Evolutionary conservation across 1,140 invertebrate species (phyloP).

Genomic region (Centruroides vittatus): DNA sequence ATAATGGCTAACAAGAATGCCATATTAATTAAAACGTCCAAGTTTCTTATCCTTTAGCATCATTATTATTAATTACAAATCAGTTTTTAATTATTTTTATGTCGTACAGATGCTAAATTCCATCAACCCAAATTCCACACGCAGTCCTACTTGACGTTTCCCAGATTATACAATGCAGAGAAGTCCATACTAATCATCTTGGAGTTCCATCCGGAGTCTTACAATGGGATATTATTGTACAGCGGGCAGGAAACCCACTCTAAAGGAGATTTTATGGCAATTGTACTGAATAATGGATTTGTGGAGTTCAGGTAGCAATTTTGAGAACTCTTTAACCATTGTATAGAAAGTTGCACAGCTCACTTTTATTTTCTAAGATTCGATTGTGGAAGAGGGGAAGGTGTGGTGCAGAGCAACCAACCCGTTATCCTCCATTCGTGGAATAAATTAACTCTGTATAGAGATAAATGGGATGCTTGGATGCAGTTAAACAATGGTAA

Average conservation of each 20-base stretch:
- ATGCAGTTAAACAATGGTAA: constrained; percentile 74
- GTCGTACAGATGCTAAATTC: constrained; percentile 44
- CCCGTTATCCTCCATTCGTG: constrained; percentile 72
- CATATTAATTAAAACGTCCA: too few species aligned
- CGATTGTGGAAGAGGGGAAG: constrained; percentile 87
- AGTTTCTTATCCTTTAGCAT: too few species aligned
- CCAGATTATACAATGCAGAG: constrained; percentile 33
- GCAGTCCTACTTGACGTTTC: constrained; percentile 35
- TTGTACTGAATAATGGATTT: constrained; percentile 65
- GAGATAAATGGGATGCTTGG: constrained; percentile 85
- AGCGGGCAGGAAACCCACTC: constrained; percentile 79
- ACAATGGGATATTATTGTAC: constrained; percentile 66
- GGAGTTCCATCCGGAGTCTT: constrained; percentile 60
- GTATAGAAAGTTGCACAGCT: too few species aligned
- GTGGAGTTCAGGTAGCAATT: constrained; percentile 69
- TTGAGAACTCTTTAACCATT: too few species aligned
- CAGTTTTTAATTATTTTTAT: background rate
- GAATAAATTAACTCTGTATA: constrained; percentile 75
- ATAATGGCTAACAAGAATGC: too few species aligned
- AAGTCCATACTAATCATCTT: constrained; percentile 37
- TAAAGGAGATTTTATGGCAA: constrained; percentile 78
- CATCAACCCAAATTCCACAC: constrained; percentile 68
- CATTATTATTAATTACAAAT: too few species aligned
- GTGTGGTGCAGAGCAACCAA: constrained; percentile 65
- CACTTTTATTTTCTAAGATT: constrained; percentile 43